Evolutionary conservation across 2,113 vertebrate species (phyloP), one percentile per base, ranked within the genome.

Genomic region (Melanerpes formicivorus): DNA sequence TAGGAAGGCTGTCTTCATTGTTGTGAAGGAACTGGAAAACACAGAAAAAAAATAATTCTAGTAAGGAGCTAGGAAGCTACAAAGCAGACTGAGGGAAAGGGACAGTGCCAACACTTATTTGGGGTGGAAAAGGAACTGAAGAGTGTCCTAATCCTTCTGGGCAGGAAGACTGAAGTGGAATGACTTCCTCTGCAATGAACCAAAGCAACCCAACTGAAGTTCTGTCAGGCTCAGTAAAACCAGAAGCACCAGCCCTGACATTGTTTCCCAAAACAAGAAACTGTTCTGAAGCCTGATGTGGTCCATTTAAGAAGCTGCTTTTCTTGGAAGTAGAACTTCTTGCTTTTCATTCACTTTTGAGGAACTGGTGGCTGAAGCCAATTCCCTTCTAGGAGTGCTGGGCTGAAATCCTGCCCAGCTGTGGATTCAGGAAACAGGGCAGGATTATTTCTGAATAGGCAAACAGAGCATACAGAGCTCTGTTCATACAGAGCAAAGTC

Each of bases 201-300:
- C 52, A 77, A 13, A 7, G 25, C 26, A 27, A 26, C 0, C 2
- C 3, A 67, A 25, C 29, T 70, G 19, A 14, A 10, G 6, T 69
- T 29, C 21, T 76, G 13, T 26, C 37, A 75, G 75, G 12, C 22
- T 30, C 10, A 66, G 22, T 10, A 59, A 73, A 81, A 25, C 16
- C 18, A 60, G 54, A 59, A 81, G 2, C 1, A 4, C 37, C 16
- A 32, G 19, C 66, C 14, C 11, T 46, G 77, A 42, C 25, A 66
- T 5, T 8, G 26, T 70, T 75, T 89, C 34, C n/a, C 63, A 40
- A 85, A 80, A 5, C 5, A 66, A 55, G 10, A 40, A 48, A 15
- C 7, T 60, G 4, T 75, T 78, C 32, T 83, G 76, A 75, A 78
- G 54, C 42, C 11, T 64, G 5, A 3, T 0, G 0, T 0, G 0